Percentiles rank a stretch among this genome's conserved stretches.
Conservation (phyloP, 2,113 vertebrate genomes). For the Nothobranchius furzeri region DNA sequence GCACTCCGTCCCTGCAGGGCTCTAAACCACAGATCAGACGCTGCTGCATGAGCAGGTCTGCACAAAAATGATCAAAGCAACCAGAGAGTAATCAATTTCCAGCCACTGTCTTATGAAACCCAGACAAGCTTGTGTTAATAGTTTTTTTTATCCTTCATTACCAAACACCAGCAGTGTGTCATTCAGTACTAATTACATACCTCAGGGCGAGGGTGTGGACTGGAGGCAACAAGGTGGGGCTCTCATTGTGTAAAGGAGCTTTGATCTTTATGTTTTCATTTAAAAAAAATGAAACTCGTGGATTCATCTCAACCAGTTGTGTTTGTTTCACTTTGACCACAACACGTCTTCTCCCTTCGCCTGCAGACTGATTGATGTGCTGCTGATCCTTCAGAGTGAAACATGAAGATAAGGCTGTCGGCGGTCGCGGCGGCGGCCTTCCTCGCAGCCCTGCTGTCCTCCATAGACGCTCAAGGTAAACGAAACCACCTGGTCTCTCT, state of each 20-base stretch:
- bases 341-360: conserved; percentile 34
- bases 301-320: background rate
- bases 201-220: conserved; percentile 27
- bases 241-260: conserved; percentile 19
- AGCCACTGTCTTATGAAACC: background rate
- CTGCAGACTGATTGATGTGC: conserved; percentile 89
- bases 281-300: background rate
- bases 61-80: background rate
- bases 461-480: conserved; percentile 96
- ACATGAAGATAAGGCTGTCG: conserved; percentile 90
- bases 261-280: background rate
- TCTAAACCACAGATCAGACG: background rate
- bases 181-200: conserved; percentile 13
- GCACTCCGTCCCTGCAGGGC: background rate
- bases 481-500: conserved; percentile 29
- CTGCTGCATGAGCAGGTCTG: background rate
- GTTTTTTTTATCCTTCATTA: background rate
- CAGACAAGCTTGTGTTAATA: conserved; percentile 10
- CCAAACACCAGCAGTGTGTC: conserved; percentile 2
- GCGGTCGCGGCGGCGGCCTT: conserved; percentile 83
- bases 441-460: conserved; percentile 84
- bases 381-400: conserved; percentile 83
- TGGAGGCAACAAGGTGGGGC: conserved; percentile 56
- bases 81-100: background rate
- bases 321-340: background rate